Evolutionary conservation across 2,113 vertebrate genomes (phyloP).

Genomic region (Cardinalis cardinalis): DNA sequence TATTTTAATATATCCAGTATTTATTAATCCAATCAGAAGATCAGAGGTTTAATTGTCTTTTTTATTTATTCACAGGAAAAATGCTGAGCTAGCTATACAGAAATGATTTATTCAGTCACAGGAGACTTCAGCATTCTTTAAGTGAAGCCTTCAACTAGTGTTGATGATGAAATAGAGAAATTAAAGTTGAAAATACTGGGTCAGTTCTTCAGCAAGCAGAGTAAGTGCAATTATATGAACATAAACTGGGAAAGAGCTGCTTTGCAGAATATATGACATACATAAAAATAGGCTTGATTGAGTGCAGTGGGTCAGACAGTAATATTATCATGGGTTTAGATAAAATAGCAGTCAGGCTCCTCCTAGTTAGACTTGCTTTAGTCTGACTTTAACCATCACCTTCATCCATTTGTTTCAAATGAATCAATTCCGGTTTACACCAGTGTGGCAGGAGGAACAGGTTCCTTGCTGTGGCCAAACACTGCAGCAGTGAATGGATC

Average conservation of each 20-base stretch:
- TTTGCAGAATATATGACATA: not conserved
- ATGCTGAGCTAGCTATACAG: not conserved
- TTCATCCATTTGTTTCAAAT: not conserved
- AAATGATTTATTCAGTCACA: not conserved
- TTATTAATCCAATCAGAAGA: not conserved
- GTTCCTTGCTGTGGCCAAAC: not conserved
- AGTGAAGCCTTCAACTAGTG: not conserved
- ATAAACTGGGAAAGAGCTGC: not conserved
- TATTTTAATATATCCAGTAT: conserved; percentile 16
- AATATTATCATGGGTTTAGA: not conserved
- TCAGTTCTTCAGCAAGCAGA: not conserved
- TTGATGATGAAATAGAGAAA: conserved; percentile 1
- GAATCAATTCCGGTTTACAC: not conserved
- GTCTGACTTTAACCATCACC: not conserved
- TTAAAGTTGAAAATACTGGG: not conserved
- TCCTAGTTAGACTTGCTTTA: not conserved
- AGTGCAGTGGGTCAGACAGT: not conserved
- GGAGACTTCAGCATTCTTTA: not conserved
- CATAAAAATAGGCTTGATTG: not conserved
- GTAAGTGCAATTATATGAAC: not conserved
- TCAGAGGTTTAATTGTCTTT: conserved; percentile 15
- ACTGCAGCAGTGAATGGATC: conserved; percentile 3
- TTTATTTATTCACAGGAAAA: not conserved
- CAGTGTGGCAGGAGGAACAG: not conserved
- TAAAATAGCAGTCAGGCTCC: not conserved